A percentile compares a stretch with the other conserved stretches of the same genome.
Evolutionary conservation across 2,113 vertebrate genomes (phyloP).

Genomic region (Merops nubicus): DNA sequence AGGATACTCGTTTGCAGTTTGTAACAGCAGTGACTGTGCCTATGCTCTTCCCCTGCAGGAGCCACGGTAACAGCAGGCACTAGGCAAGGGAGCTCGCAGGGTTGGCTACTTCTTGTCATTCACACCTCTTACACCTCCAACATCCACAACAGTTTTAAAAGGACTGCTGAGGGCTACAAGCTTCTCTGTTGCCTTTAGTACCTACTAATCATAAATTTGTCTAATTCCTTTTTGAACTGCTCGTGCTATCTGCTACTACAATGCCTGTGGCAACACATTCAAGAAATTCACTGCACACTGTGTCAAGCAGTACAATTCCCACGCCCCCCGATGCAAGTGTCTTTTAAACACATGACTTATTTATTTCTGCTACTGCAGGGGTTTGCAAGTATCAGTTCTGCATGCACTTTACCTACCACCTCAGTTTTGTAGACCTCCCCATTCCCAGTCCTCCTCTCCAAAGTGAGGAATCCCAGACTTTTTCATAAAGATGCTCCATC

Average conservation of each 20-base stretch:
- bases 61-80: background rate
- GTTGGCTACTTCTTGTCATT: background rate
- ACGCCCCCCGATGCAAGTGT: background rate
- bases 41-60: background rate
- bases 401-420: background rate
- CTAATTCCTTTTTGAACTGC: background rate
- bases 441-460: background rate
- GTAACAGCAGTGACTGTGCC: background rate
- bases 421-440: background rate
- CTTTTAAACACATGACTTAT: background rate
- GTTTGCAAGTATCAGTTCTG: background rate
- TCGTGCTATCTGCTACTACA: background rate
- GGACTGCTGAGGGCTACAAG: background rate
- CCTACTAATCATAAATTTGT: background rate
- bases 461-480: background rate
- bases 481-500: background rate
- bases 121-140: background rate
- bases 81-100: background rate
- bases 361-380: background rate
- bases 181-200: background rate
- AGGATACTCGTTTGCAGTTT: accelerated
- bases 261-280: background rate
- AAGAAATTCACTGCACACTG: background rate
- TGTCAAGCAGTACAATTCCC: background rate
- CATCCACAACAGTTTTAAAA: background rate